Evolutionary conservation across 35 echinoderm and acorn worm genomes (phyloP).

Genomic region (Lytechinus pictus): DNA sequence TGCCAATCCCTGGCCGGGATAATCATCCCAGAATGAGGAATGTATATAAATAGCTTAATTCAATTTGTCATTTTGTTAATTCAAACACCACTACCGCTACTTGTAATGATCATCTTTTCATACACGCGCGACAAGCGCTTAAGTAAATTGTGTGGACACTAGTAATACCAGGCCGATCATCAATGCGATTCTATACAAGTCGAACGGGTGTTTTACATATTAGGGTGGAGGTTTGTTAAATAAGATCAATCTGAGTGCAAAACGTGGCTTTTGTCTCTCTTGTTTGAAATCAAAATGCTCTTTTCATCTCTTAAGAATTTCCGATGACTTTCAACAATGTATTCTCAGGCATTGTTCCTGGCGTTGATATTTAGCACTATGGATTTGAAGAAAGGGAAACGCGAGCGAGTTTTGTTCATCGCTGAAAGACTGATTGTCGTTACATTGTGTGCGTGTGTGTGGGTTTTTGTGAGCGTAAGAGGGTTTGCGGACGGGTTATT

Average conservation of each 20-base stretch:
- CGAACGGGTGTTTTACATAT: neutral
- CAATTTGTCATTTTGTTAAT: slow-evolving; percentile 20
- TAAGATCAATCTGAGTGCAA: neutral
- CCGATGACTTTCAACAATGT: slow-evolving; percentile 35
- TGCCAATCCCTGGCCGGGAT: neutral
- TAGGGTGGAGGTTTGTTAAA: neutral
- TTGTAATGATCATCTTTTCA: neutral
- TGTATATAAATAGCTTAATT: slow-evolving; percentile 14
- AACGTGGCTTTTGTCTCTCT: neutral
- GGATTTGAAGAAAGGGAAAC: neutral
- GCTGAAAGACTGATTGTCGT: neutral
- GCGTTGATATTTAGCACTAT: neutral
- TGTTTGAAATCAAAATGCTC: slow-evolving; percentile 17
- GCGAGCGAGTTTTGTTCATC: slow-evolving; percentile 34
- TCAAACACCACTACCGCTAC: neutral
- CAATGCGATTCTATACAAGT: neutral
- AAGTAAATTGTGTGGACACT: neutral
- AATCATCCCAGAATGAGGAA: neutral
- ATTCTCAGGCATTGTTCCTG: slow-evolving; percentile 14
- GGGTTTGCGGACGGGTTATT: neutral
- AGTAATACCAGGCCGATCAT: neutral
- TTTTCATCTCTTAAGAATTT: neutral
- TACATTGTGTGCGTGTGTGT: slow-evolving; percentile 1
- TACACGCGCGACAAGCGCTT: neutral
- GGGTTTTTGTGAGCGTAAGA: slow-evolving; percentile 7